Conservation (phyloP, 2,113 vertebrate species). For the Patagioenas fasciata region DNA sequence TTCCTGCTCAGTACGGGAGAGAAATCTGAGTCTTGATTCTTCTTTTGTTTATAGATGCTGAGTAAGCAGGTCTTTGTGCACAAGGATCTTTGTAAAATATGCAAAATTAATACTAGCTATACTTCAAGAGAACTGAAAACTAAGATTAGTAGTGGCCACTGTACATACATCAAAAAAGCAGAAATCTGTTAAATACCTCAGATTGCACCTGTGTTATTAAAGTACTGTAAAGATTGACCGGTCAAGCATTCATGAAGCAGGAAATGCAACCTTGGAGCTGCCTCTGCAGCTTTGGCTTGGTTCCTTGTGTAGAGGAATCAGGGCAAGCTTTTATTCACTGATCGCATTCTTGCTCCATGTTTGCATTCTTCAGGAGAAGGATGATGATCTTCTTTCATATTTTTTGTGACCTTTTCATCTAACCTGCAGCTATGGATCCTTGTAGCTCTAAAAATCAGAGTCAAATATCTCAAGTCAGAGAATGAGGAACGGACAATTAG, state of each 20-base stretch:
- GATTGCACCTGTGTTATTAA: background rate
- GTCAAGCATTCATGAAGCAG: accelerated
- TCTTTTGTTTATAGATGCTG: background rate
- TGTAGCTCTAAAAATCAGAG: background rate
- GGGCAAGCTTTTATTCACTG: background rate
- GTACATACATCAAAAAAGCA: background rate
- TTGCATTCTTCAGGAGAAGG: background rate
- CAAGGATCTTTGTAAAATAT: background rate
- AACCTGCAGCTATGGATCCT: background rate
- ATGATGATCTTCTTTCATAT: too few relatives aligned
- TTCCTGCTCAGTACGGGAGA: background rate
- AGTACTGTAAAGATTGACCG: background rate
- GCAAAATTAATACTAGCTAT: background rate
- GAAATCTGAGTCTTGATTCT: background rate
- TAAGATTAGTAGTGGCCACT: background rate
- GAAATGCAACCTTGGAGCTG: background rate
- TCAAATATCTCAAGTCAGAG: background rate
- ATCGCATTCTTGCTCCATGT: accelerated
- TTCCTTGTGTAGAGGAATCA: background rate
- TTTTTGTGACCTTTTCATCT: background rate
- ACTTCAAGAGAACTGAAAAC: background rate
- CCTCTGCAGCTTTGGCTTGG: background rate
- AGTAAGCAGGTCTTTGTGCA: background rate
- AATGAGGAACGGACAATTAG: background rate
- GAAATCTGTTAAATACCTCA: background rate